Percentiles rank a stretch among this genome's conserved stretches.
Conservation (phyloP, 2,797 vertebrate genomes). For the Distichodus sexfasciatus region DNA sequence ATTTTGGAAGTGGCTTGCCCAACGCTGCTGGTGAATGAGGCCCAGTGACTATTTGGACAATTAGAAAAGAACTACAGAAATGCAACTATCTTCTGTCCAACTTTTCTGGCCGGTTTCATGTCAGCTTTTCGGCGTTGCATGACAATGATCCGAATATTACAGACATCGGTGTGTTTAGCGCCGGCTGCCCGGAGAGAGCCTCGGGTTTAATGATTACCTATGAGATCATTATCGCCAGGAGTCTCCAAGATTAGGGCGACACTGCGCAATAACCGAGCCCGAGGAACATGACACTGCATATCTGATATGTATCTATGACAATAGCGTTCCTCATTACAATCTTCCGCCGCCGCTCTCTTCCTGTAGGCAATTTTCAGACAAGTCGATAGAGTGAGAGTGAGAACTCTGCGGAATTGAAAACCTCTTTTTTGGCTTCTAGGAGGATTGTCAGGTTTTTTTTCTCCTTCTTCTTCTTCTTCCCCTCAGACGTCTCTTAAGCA, state of each 20-base stretch:
- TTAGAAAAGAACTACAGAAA: too few relatives aligned
- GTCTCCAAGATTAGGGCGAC: neutral
- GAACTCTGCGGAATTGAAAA: neutral
- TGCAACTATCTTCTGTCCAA: neutral
- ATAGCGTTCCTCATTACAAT: conserved; percentile 5
- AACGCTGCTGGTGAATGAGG: too few relatives aligned
- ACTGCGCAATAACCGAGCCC: neutral
- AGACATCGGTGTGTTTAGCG: neutral
- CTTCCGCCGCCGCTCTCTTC: neutral
- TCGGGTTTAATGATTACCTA: conserved; percentile 7
- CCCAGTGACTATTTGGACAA: too few relatives aligned
- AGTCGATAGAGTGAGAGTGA: neutral
- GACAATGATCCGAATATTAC: neutral
- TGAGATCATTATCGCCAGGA: conserved; percentile 3
- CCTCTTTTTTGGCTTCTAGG: neutral
- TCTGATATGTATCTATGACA: conserved; percentile 20
- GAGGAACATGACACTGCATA: conserved; percentile 29
- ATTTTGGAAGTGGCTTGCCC: too few relatives aligned
- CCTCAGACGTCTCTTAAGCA: too few relatives aligned
- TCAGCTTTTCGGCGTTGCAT: neutral
- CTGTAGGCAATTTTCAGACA: conserved; percentile 5
- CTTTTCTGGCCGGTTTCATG: neutral
- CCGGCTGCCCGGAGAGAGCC: neutral
- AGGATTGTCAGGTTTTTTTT: neutral
- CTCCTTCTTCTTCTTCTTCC: neutral